A percentile compares a stretch with the other conserved stretches of the same genome.
These are phyloP conservation scores for Apodemia zela DNA, from an alignment of 2,888 invertebrate species.

Conservation along the genomic window DNA sequence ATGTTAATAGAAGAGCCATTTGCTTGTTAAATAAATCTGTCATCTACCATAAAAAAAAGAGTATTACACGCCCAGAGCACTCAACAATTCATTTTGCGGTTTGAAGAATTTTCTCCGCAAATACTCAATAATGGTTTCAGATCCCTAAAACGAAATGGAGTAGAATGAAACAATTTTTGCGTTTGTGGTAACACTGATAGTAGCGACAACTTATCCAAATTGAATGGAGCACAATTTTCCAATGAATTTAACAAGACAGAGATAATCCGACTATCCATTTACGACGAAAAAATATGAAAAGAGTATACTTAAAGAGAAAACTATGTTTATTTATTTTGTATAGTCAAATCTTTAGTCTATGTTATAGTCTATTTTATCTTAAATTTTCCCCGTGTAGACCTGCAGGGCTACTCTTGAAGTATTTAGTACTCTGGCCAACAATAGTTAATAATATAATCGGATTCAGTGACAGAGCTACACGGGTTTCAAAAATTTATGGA, in stretches of 20 bases:
- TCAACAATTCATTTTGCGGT: not conserved
- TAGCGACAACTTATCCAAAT: conserved; percentile 24
- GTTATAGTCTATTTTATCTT: too few relatives aligned
- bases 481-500: too few relatives aligned
- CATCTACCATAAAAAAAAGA: too few relatives aligned
- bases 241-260: conserved; percentile 53
- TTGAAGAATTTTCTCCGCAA: not conserved
- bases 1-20: too few relatives aligned
- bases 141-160: conserved; percentile 7
- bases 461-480: too few relatives aligned
- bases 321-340: not conserved
- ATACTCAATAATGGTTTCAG: conserved; percentile 8
- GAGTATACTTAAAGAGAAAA: conserved; percentile 8
- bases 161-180: conserved; percentile 14
- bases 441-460: too few relatives aligned
- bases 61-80: not conserved
- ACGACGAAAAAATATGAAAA: conserved; percentile 44
- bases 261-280: conserved; percentile 51
- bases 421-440: too few relatives aligned
- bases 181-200: conserved; percentile 16
- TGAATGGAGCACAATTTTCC: conserved; percentile 60
- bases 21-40: too few relatives aligned
- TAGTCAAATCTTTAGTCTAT: too few relatives aligned
- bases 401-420: too few relatives aligned
- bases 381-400: too few relatives aligned